Evolutionary conservation across 1,140 invertebrate genomes (phyloP), one percentile per base, ranked within the genome.

Genomic region (Apis florea): DNA sequence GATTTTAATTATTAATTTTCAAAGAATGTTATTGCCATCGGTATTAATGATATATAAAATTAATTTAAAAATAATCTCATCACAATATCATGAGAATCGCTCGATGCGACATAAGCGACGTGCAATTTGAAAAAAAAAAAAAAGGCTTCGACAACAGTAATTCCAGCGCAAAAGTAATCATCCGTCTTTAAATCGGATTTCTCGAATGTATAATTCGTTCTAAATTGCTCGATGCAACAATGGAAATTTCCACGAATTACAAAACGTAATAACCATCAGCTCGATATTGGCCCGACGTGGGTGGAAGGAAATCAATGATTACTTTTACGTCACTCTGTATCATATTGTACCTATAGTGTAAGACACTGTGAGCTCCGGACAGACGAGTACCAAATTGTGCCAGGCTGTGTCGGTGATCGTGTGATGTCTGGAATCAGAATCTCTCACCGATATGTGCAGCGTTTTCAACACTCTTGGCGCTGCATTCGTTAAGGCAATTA

Each of bases 351-450:
- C 89, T 86, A 93, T 92, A 53, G 90, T 93, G 67, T 92, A 93
- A 1, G 91, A 92, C 21, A 94, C 93, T 6, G 89, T 88, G 31
- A 94, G 86, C 40, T 88, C 76, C 21, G 93, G 92, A 81, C 93
- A 94, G 21, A 91, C 92, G 19, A 80, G 47, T 11, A 89, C 90
- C 21, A 93, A 85, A 77, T 91, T 89, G 24, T 85, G 89, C 93
- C 93, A 94, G 64, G 92, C 90, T 11, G 79, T 83, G 64, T 94
- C 90, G 6, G 89, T 81, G 56, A 93, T 83, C 1, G 83, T 89
- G 70, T 93, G 93, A 40, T 93, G 92, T 51, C 92, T 89, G 10
- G 90, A 92, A 70, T 94, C 93, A 0, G 92, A 93, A 63, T 93
- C 92, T 24, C 92, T 84, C 2, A 94, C 87, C 2, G 89, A 92